Conservation (phyloP, 2,797 vertebrate species). For the Dendrocincla tyrannina region DNA sequence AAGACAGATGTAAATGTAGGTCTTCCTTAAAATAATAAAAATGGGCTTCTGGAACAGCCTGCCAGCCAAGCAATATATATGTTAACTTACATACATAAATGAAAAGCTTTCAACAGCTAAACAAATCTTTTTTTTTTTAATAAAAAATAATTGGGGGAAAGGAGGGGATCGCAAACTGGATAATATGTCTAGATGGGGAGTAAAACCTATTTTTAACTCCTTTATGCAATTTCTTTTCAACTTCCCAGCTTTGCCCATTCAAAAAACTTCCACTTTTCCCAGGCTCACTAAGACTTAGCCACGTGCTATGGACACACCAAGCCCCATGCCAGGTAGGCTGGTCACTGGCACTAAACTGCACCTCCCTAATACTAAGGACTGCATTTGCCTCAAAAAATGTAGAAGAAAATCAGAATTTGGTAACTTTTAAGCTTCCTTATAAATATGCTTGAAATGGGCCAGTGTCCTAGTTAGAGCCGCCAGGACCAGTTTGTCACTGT, state of each 20-base stretch:
- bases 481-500: too few species aligned
- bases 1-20: not conserved
- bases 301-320: not conserved
- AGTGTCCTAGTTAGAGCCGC: not conserved
- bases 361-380: not conserved
- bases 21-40: not conserved
- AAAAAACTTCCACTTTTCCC: not conserved
- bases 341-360: not conserved
- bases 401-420: not conserved
- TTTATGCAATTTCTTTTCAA: not conserved
- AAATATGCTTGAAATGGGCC: not conserved
- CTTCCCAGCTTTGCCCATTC: not conserved
- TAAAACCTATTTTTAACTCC: not conserved
- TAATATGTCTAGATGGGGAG: not conserved
- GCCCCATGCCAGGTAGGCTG: not conserved
- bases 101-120: not conserved
- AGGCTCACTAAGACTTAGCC: not conserved
- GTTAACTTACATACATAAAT: not conserved
- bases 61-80: not conserved
- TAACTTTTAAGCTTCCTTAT: not conserved
- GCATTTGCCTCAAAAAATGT: not conserved
- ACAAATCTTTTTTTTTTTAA: not conserved
- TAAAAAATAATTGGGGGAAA: fast-evolving
- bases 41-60: not conserved
- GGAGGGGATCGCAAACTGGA: not conserved